Evolutionary conservation across 2,797 vertebrate species (phyloP), one percentile per base, ranked within the genome.

Genomic region (Pseudochirops corinnae): DNA sequence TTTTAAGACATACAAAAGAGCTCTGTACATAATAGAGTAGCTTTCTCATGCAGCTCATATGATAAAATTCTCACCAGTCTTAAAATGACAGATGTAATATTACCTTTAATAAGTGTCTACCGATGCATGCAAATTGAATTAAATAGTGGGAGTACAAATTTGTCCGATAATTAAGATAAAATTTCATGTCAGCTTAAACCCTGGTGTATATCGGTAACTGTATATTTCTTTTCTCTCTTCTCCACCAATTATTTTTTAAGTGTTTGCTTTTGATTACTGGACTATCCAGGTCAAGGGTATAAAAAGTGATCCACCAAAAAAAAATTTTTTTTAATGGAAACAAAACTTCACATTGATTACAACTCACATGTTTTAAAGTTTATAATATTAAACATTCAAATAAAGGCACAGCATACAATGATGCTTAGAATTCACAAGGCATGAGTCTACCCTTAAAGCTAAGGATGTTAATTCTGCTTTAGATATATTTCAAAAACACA

Each of bases 61-160:
- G 99, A 99, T 99, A 99, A 99, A 99, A 99, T 99, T 98, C 99
- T 99, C 98, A 98, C 98, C 98, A 98, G 98, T 98, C 98, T 98
- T 98, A 99, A 99, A 99, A 99, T 99, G 99, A 99, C 99, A 99
- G 99, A 99, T 99, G 99, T 99, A 99, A 99, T 99, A 99, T 99
- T 99, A 99, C 99, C 98, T 99, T 99, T 99, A 99, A 99, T 99
- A 99, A 99, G 99, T 98, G 98, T 98, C 98, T 98, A 99, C 98
- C 98, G 99, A 99, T 99, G 99, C 99, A 99, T 99, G 99, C 99
- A 99, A 99, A 99, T 99, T 99, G 99, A 99, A 99, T 99, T 99
- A 99, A 99, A 99, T 99, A 99, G 99, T 99, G 99, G 99, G 99
- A 99, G 99, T 99, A 99, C 98, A 99, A 99, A 99, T 99, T 99